Evolutionary conservation across 2,797 vertebrate species (phyloP), one percentile per base, ranked within the genome.

Genomic region (Myiotriccus ornatus): DNA sequence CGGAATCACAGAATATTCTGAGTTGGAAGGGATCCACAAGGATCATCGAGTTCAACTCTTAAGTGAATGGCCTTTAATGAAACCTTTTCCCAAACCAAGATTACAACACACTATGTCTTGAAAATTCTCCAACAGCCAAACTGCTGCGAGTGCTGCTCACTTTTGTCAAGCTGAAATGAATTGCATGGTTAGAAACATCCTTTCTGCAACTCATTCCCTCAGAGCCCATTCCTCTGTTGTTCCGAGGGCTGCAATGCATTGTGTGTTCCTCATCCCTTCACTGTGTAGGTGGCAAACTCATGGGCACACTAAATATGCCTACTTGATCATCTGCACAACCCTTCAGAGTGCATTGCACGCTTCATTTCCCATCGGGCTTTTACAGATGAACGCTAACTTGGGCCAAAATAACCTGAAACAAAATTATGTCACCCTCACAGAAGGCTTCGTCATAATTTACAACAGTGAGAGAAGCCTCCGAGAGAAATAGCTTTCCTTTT

Each of bases 321-420:
- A 10, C 83, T 59, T 63, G 39, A 63, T 50, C 77, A 70, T 15
- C 44, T 52, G 19, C 20, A 70, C 34, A 59, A 47, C 27, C 68
- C 32, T 22, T 14, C 28, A 32, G 24, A 15, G 39, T 34, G 37
- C 7, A 8, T 7, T 70, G 43, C 10, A 50, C 27, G 16, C 22
- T 59, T 86, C 39, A 78, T 43, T 73, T 68, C 57, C 69, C 84
- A 5, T 37, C 50, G 55, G 8, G 24, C 28, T 65, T 79, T 83
- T 57, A 67, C 80, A 85, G 43, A 74, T 19, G 35, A 37, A 57
- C 46, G 22, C 16, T 47, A 37, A 70, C 50, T 30, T 78, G n/a
- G 79, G 35, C 20, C 93, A 95, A 95, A 94, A 79, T 65, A 92
- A 78, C 65, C 65, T 60, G 63, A 64, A 87, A 80, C 16, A 77